phyloP scores from a whole-genome alignment of 2,113 vertebrate genomes.

The Poecilia latipinna region DNA sequence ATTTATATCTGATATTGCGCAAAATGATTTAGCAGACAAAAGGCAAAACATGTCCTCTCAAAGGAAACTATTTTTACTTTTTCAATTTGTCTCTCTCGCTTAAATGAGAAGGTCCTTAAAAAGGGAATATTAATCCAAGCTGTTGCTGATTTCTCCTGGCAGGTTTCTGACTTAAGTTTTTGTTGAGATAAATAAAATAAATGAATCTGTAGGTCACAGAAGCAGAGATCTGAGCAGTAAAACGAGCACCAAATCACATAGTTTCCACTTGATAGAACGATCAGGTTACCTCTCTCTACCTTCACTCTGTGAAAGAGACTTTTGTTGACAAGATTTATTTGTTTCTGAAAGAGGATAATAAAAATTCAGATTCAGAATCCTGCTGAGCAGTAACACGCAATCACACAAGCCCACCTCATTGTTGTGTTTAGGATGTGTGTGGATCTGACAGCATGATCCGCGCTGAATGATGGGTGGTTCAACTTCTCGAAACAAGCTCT shows the following conservation, averaged over 20 bases:
- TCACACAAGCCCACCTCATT: constrained; percentile 5
- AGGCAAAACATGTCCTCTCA: no score
- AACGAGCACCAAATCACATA: not conserved
- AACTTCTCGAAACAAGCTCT: constrained; percentile 50
- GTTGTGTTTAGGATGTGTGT: constrained; percentile 39
- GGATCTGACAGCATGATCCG: constrained; percentile 37
- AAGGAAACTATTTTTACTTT: no score
- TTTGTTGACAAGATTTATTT: not conserved
- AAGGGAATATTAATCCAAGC: no score
- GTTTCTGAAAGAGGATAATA: not conserved
- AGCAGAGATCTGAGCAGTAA: not conserved
- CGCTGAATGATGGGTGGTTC: constrained; percentile 56
- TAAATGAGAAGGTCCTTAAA: no score
- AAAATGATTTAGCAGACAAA: no score
- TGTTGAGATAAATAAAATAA: no score
- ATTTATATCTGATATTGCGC: no score
- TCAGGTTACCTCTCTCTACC: not conserved
- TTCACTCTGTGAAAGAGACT: not conserved
- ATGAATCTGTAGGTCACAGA: not conserved
- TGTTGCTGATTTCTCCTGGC: no score
- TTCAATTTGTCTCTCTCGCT: no score
- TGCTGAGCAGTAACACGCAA: constrained; percentile 3
- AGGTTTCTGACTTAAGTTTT: no score
- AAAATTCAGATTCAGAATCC: constrained; percentile 30
- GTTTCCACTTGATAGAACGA: not conserved